Evolutionary conservation across 2,797 vertebrate genomes (phyloP).

Genomic region (Anguilla marmorata): DNA sequence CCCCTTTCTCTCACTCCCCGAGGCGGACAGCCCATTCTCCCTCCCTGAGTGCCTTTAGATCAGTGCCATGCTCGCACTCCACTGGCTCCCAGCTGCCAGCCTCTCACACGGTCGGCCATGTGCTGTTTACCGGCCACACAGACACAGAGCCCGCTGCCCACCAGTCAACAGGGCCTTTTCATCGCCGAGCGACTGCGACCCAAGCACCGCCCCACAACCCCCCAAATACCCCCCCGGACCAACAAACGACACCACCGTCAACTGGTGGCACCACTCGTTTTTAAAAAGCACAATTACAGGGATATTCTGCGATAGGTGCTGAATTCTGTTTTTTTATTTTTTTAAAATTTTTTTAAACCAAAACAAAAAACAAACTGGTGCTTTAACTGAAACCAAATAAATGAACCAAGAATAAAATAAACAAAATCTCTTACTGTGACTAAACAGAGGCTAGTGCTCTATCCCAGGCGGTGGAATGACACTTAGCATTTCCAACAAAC

Average conservation of each 20-base stretch:
- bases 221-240: neutral
- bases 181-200: neutral
- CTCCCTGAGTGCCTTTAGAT: neutral
- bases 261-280: neutral
- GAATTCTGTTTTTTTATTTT: neutral
- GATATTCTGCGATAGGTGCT: neutral
- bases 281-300: neutral
- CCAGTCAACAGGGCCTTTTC: conserved; percentile 17
- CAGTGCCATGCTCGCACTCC: neutral
- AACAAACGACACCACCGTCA: neutral
- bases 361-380: neutral
- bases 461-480: neutral
- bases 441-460: neutral
- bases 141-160: neutral
- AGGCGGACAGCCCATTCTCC: neutral
- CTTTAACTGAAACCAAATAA: too few species aligned
- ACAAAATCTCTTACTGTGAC: neutral
- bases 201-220: neutral
- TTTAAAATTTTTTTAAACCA: too few species aligned
- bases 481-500: neutral
- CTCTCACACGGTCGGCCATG: conserved; percentile 5
- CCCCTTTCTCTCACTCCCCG: neutral
- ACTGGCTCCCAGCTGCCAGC: conserved; percentile 13
- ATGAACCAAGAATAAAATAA: too few species aligned
- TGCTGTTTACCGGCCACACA: conserved; percentile 22